A percentile compares a stretch with the other conserved stretches of the same genome.
phyloP scores from a whole-genome alignment of 2,113 vertebrate species.

The Peromyscus maniculatus region DNA sequence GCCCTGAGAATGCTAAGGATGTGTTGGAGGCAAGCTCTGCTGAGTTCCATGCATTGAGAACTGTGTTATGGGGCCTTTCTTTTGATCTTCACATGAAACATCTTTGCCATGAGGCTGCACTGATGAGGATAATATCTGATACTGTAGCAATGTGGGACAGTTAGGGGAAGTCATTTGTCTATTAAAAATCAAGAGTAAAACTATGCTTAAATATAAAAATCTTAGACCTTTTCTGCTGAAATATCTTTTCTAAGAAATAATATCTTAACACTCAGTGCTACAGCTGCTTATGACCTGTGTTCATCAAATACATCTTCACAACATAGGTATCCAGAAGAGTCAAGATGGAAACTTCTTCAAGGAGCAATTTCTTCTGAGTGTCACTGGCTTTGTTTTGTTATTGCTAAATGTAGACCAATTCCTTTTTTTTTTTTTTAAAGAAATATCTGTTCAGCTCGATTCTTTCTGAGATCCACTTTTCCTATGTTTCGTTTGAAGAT shows the following conservation, averaged over 20 bases:
- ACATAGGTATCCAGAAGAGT: not conserved
- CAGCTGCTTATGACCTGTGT: not conserved
- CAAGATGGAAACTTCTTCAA: conserved; percentile 30
- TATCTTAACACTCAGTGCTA: not conserved
- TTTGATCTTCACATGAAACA: not conserved
- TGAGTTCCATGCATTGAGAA: not conserved
- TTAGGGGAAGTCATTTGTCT: not conserved
- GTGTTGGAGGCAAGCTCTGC: not conserved
- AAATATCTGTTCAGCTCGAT: conserved; percentile 43
- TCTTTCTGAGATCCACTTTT: conserved; percentile 59
- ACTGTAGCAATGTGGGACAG: not conserved
- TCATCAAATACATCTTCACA: conserved; percentile 61
- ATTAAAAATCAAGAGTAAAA: conserved; percentile 32
- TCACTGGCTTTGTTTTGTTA: conserved; percentile 23
- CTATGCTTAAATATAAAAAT: not conserved
- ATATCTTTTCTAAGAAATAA: not conserved
- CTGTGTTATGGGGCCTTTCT: not conserved
- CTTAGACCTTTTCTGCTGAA: not conserved
- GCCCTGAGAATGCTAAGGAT: not conserved
- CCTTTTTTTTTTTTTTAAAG: not conserved
- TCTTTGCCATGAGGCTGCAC: too few relatives aligned
- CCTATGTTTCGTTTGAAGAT: conserved; percentile 65
- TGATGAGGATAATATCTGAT: not conserved
- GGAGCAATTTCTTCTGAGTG: conserved; percentile 24
- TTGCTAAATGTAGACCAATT: conserved; percentile 63